Conservation (phyloP, 2,888 invertebrate species). For the Athalia cordata region DNA sequence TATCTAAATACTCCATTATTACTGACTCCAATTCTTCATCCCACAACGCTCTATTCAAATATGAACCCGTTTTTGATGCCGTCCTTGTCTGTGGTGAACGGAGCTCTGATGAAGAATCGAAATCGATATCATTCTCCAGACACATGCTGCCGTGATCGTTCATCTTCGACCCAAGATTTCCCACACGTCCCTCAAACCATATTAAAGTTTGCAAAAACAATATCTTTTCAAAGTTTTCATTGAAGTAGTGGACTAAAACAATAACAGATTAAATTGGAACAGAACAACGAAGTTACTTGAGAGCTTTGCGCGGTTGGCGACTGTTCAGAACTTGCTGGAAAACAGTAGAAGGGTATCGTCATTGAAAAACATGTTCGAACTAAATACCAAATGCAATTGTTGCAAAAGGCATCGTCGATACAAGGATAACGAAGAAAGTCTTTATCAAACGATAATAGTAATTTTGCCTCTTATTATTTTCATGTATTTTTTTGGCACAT, state of each 20-base stretch:
- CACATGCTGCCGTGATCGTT: constrained; percentile 7
- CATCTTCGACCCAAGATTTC: not conserved
- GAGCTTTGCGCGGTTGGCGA: constrained; percentile 30
- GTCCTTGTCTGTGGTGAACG: constrained; percentile 13
- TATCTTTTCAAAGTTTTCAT: constrained; percentile 39
- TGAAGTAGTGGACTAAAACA: constrained; percentile 49
- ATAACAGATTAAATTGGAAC: constrained; percentile 47
- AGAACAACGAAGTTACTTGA: constrained; percentile 41
- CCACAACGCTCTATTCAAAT: not conserved
- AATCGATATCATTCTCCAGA: constrained; percentile 14
- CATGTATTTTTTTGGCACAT: constrained; percentile 8
- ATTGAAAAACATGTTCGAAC: constrained; percentile 44
- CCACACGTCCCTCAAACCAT: constrained; percentile 35
- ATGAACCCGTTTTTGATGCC: not conserved
- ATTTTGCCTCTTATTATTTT: constrained; percentile 39
- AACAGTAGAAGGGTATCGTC: constrained; percentile 42
- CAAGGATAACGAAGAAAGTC: constrained; percentile 35
- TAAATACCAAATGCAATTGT: constrained; percentile 33
- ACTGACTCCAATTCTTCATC: no score
- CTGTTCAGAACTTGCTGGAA: constrained; percentile 44
- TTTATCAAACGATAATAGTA: constrained; percentile 33
- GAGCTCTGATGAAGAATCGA: constrained; percentile 17
- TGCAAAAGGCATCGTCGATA: constrained; percentile 35
- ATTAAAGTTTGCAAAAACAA: constrained; percentile 41
- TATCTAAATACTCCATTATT: no score